Evolutionary conservation across 1,140 invertebrate genomes (phyloP).

Genomic region (Drosophila obscura): DNA sequence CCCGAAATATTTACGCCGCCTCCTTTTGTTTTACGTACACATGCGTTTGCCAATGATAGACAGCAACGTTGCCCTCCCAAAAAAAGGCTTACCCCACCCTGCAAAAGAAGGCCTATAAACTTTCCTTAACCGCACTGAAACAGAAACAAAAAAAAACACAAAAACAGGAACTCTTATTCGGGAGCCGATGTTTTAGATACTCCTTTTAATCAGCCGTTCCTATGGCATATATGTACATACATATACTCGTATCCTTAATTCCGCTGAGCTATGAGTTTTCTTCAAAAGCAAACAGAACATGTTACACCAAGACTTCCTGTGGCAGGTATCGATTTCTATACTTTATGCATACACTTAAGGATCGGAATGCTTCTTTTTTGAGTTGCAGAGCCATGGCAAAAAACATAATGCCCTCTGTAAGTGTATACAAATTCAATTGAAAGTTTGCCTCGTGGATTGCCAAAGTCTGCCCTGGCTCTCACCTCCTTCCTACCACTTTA

Average conservation of each 20-base stretch:
- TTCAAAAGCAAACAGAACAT: no score
- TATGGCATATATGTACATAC: no score
- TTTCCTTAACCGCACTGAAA: constrained; percentile 50
- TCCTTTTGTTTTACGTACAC: constrained; percentile 11
- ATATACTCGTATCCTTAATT: no score
- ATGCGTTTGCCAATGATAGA: constrained; percentile 63
- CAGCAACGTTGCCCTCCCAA: constrained; percentile 17
- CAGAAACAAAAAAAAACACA: constrained; percentile 41
- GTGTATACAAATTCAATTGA: constrained; percentile 63
- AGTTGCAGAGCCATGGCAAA: no score
- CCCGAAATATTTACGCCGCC: constrained; percentile 70
- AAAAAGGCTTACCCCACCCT: constrained; percentile 14
- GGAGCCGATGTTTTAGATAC: no score
- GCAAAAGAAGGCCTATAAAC: constrained; percentile 39
- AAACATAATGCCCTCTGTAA: no score
- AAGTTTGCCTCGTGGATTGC: constrained; percentile 70
- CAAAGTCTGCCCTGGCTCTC: constrained; percentile 35
- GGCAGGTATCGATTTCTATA: no score
- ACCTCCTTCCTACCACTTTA: constrained; percentile 19
- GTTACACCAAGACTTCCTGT: no score
- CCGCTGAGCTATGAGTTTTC: no score
- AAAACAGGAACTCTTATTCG: no score
- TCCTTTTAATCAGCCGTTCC: no score
- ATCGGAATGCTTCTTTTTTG: neutral
- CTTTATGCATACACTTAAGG: no score